Evolutionary conservation across 1,140 invertebrate species (phyloP).

Genomic region (Aphaenogaster rudis): DNA sequence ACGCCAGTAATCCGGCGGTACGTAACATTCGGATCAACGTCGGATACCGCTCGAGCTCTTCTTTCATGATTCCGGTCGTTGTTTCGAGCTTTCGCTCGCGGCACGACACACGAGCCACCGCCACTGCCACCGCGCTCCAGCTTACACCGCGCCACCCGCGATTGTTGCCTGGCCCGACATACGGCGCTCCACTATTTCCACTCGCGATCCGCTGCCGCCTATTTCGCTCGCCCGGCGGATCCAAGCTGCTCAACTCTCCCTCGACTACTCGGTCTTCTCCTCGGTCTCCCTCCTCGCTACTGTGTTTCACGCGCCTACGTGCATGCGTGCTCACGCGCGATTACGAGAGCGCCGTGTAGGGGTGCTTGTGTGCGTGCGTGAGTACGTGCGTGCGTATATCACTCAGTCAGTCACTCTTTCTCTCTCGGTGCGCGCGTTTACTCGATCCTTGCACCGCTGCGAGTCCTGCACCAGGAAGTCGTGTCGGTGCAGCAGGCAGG

Average conservation of each 20-base stretch:
- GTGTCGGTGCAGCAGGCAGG: conserved; percentile 81
- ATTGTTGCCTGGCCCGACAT: conserved; percentile 32
- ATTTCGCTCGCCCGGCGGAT: conserved; percentile 9
- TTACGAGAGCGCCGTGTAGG: conserved; percentile 39
- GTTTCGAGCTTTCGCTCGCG: conserved; percentile 27
- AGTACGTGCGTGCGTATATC: conserved; percentile 1
- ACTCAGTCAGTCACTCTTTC: conserved; percentile 53
- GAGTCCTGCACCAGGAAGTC: conserved; percentile 73
- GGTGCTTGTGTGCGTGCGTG: not conserved
- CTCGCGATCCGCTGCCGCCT: conserved; percentile 40
- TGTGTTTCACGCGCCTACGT: conserved; percentile 58
- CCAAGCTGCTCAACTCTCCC: conserved; percentile 12
- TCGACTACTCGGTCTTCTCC: not conserved
- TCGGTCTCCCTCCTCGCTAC: not conserved
- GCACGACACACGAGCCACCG: not conserved
- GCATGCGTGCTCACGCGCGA: conserved; percentile 27
- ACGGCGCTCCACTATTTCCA: conserved; percentile 41
- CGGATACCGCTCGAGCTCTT: conserved; percentile 28
- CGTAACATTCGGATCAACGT: conserved; percentile 47
- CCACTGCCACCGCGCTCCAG: not conserved
- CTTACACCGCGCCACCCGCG: conserved; percentile 9
- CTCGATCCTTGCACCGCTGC: conserved; percentile 72
- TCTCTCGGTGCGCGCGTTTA: conserved; percentile 57
- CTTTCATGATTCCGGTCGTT: conserved; percentile 61
- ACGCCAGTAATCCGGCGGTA: conserved; percentile 29